Evolutionary conservation across 2,888 invertebrate genomes (phyloP).

Genomic region (Orchestes rusci): DNA sequence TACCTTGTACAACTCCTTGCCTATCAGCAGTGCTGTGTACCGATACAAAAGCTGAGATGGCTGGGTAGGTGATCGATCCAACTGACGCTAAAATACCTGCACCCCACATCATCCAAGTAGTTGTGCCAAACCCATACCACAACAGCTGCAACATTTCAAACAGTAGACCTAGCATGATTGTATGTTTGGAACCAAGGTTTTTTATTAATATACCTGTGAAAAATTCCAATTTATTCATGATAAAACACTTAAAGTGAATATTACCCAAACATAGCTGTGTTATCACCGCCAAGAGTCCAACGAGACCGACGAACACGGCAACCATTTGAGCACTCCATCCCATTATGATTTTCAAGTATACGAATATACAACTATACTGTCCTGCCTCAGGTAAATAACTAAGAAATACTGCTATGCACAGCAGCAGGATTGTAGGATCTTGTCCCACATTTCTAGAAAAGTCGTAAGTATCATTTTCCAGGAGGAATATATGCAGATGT

Average conservation of each 20-base stretch:
- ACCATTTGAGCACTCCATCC: slow-evolving; percentile 93
- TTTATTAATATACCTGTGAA: slow-evolving; percentile 48
- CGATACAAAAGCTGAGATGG: slow-evolving; percentile 97
- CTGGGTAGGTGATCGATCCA: slow-evolving; percentile 96
- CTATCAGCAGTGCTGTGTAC: slow-evolving; percentile 96
- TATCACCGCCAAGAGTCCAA: slow-evolving; percentile 91
- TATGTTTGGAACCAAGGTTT: slow-evolving; percentile 88
- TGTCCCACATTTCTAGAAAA: slow-evolving; percentile 73
- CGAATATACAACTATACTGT: slow-evolving; percentile 99
- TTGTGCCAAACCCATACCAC: slow-evolving; percentile 96
- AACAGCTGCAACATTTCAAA: slow-evolving; percentile 96
- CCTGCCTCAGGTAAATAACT: slow-evolving; percentile 98
- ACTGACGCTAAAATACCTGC: slow-evolving; percentile 94
- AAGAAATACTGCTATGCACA: slow-evolving; percentile 95
- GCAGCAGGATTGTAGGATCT: slow-evolving; percentile 91
- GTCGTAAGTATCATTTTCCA: no score
- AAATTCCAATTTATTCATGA: slow-evolving; percentile 1
- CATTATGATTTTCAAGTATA: slow-evolving; percentile 94
- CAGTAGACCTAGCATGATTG: slow-evolving; percentile 92
- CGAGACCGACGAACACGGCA: slow-evolving; percentile 94
- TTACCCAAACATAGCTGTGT: slow-evolving; percentile 80
- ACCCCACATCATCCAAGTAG: slow-evolving; percentile 99
- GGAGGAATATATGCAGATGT: no score
- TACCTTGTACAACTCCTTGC: slow-evolving; percentile 63
- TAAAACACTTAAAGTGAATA: neutral